Conservation (phyloP, 1,140 invertebrate genomes). For the Zaprionus gabonicus region DNA sequence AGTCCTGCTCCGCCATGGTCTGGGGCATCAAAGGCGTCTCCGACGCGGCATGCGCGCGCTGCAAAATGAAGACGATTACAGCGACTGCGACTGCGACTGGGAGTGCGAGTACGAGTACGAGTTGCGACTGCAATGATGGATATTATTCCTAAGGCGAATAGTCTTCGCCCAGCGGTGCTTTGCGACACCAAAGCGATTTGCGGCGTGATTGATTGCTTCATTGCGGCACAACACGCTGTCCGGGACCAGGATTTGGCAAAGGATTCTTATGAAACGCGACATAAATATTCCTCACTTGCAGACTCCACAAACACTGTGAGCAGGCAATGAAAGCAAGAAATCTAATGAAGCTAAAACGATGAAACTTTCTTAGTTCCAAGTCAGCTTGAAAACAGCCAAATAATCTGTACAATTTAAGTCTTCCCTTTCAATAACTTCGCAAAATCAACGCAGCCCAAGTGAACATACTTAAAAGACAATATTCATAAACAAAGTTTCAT, state of each 20-base stretch:
- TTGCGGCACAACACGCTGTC: conserved; percentile 64
- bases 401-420: not conserved
- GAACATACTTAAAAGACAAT: conserved; percentile 66
- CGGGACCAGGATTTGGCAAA: conserved; percentile 58
- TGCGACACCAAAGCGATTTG: conserved; percentile 81
- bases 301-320: conserved; percentile 6
- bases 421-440: too few relatives aligned
- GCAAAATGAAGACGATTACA: conserved; percentile 78
- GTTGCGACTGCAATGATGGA: conserved; percentile 73
- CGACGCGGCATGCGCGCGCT: conserved; percentile 63
- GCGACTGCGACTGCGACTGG: conserved; percentile 18
- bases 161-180: conserved; percentile 80
- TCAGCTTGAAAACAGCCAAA: not conserved
- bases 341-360: not conserved
- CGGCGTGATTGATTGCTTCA: conserved; percentile 76
- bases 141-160: conserved; percentile 82
- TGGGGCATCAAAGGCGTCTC: conserved; percentile 77
- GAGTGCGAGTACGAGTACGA: conserved; percentile 15
- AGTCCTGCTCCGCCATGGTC: conserved; percentile 22
- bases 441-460: not conserved
- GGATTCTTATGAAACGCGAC: conserved; percentile 57
- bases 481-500: conserved; percentile 72
- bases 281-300: conserved; percentile 51
- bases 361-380: not conserved
- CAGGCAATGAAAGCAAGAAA: not conserved